Evolutionary conservation across 2,113 vertebrate species (phyloP).

Genomic region (Serilophus lunatus): DNA sequence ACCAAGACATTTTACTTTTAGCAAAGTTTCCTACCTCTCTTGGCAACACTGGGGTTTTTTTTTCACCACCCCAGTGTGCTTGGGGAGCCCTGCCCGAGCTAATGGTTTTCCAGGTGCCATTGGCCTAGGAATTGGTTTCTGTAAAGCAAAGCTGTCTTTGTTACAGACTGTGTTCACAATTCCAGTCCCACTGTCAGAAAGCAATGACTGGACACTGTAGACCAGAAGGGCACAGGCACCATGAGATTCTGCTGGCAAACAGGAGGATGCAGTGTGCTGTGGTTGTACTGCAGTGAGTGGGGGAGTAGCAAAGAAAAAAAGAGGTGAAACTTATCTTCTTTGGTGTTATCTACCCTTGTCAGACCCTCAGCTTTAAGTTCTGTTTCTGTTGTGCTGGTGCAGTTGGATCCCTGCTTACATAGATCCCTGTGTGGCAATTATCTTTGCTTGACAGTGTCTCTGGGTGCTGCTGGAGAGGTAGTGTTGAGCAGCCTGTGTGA

Average conservation of each 20-base stretch:
- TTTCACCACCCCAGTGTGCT: accelerated
- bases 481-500: accelerated
- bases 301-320: not conserved
- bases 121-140: not conserved
- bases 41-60: not conserved
- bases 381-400: not conserved
- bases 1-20: not conserved
- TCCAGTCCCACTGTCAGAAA: not conserved
- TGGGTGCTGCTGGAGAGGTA: not conserved
- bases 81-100: not conserved
- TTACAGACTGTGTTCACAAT: not conserved
- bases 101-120: not conserved
- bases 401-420: not conserved
- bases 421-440: not conserved
- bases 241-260: not conserved
- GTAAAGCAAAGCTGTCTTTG: not conserved
- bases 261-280: not conserved
- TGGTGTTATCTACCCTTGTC: not conserved
- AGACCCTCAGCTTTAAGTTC: not conserved
- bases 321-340: not conserved
- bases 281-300: not conserved
- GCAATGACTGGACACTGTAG: not conserved
- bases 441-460: not conserved
- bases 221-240: not conserved
- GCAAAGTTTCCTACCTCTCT: not conserved